Base-by-base conservation (phyloP, 2,797 vertebrate genomes). In the Artibeus jamaicensis region DNA sequence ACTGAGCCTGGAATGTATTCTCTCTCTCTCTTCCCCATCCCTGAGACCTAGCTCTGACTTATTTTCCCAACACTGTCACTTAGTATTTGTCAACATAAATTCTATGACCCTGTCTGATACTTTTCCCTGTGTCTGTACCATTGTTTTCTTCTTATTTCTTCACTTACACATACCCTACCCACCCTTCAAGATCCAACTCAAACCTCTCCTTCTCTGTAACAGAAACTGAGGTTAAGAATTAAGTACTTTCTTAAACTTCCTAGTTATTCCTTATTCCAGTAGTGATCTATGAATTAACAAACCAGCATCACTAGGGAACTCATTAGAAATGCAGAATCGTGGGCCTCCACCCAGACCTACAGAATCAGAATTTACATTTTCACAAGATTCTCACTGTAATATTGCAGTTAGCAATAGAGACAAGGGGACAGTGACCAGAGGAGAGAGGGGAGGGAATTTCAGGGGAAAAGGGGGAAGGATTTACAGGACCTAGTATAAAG, bases 351-450 rank as follows among this genome's bases (percentile, higher is more conserved):
- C 6, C 32, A 84, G 34, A 44, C 9, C 6, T 88, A 77, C 34
- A n/a, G 16, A 48, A 50, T 70, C 9, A 89, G 16, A 94, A 85
- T 29, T 4, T 92, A 11, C 0, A 68, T 81, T 93, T 92, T 94
- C 24, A 95, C 19, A 96, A 84, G 16, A 88, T 77, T 37, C 9
- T 92, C 48, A 92, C 26, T 87, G 18, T 57, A 50, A 85, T 37
- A 67, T n/a, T 5, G 34, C 68, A 32, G 9, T 91, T 70, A n/a
- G n/a, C n/a, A n/a, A n/a, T n/a, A n/a, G n/a, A n/a, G n/a, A n/a
- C n/a, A n/a, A n/a, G n/a, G n/a, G n/a, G n/a, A n/a, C n/a, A n/a
- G n/a, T n/a, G n/a, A n/a, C n/a, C n/a, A n/a, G n/a, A n/a, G n/a
- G n/a, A n/a, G n/a, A n/a, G n/a, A n/a, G n/a, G n/a, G n/a, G n/a